Conservation (phyloP, 37 sponge, comb jelly and placozoan genomes). For the Amphimedon queenslandica region DNA sequence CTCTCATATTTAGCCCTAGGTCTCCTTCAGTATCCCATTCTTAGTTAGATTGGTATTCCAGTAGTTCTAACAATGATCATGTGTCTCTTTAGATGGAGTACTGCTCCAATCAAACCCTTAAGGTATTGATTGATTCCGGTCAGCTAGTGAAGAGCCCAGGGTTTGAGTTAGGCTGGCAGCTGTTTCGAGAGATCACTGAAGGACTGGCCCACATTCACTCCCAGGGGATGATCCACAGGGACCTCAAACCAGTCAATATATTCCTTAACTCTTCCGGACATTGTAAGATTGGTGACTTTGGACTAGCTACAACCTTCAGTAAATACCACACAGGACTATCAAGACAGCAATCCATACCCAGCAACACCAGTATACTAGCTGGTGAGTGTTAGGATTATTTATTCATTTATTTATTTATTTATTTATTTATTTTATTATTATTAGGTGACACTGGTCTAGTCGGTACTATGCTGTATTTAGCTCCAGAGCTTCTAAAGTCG, state of each 20-base stretch:
- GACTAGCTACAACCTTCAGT: slow-evolving; percentile 80
- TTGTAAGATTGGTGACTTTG: slow-evolving; percentile 98
- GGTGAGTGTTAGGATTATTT: background rate
- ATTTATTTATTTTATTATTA: too few relatives aligned
- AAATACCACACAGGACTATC: slow-evolving; percentile 8
- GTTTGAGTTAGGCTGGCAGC: slow-evolving; percentile 60
- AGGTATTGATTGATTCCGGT: slow-evolving; percentile 75
- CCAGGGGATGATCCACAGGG: slow-evolving; percentile 89
- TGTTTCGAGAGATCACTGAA: slow-evolving; percentile 90
- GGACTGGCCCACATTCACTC: slow-evolving; percentile 92
- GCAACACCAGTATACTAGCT: background rate
- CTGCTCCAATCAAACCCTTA: slow-evolving; percentile 90
- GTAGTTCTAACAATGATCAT: background rate
- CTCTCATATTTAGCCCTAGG: too few relatives aligned
- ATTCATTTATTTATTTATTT: too few relatives aligned
- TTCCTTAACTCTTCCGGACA: slow-evolving; percentile 88
- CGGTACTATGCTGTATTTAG: slow-evolving; percentile 75
- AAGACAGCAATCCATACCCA: background rate
- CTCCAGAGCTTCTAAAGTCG: slow-evolving; percentile 61
- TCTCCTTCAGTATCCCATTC: too few relatives aligned
- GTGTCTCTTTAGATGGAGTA: slow-evolving; percentile 88
- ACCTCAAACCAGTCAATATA: slow-evolving; percentile 95
- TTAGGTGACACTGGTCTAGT: slow-evolving; percentile 64
- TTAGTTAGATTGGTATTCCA: background rate
- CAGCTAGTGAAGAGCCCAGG: slow-evolving; percentile 48